Evolutionary conservation across 2,888 invertebrate species (phyloP), one percentile per base, ranked within the genome.

Genomic region (Drosophila neonasuta): DNA sequence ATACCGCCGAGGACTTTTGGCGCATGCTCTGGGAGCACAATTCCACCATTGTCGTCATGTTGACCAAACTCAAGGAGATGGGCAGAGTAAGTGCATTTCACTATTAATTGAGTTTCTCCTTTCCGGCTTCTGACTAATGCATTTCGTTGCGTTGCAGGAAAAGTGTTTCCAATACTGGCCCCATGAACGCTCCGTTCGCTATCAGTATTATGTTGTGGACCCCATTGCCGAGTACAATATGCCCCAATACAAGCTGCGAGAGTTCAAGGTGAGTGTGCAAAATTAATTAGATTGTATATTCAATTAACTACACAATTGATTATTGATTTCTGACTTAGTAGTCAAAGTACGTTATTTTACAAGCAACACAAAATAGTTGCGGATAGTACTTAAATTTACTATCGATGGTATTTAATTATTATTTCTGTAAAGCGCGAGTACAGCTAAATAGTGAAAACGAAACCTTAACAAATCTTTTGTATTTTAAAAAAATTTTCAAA

Each of bases 131-230:
- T n/a, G 4, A 30, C 30, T 8, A 17, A 42, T 9, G 5, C 6
- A 11, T 32, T 46, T 15, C n/a, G 13, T 24, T n/a, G 30, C 8
- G 11, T 42, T 92, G 79, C 91, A 97, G 97, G 99, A 99, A 91
- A 99, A 99, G 92, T 99, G 99, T 90, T 97, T 97, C 91, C 99
- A 99, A 90, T 99, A 99, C 91, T 99, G 99, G 99, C 99, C 99
- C 0, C 97, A 97, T 85, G 99, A 99, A 90, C 94, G 99, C 85
- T 98, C 98, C 32, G 97, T 98, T 42, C 94, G 99, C 71, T 99
- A 99, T 92, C 98, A 98, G 90, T 98, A 97, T 91, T 98, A 98
- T 91, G 99, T 99, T 48, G 99, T 99, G 20, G 99, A 99, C 91
- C 99, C 99, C 10, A 99, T 99, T 87, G 98, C 99, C 6, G 99